Evolutionary conservation across 2,113 vertebrate species (phyloP), one percentile per base, ranked within the genome.

Genomic region (Tetrax tetrax): DNA sequence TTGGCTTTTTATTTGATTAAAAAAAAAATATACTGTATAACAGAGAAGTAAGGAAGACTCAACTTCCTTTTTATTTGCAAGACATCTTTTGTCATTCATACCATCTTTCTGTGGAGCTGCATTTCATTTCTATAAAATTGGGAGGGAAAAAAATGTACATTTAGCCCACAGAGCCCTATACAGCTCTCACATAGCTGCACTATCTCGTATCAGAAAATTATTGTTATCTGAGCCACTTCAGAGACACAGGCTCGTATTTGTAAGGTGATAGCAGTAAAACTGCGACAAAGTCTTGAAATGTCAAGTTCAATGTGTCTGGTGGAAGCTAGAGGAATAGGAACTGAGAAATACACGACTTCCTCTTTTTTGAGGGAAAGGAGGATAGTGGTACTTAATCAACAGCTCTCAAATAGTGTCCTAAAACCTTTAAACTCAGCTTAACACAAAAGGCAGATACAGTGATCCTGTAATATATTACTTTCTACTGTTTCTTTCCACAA

Each of bases 81-180:
- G 57, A 68, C 10, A 33, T 33, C 20, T 61, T 60, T 85, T 89
- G 33, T 65, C 23, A 63, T 61, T 75, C 15, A 8, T 53, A 43
- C 9, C 31, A 54, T 79, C 41, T 59, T 90, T 86, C 47, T 77
- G 31, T 35, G 31, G 35, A 90, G 23, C 22, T 65, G 63, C 33
- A 14, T 93, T 93, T 88, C 19, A 61, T 45, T 66, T 85, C 54
- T 85, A 5, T 53, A 53, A 87, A 87, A 76, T 17, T 37, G 4
- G 5, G 12, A 17, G 15, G 14, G 0, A 0, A 5, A 12, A 43
- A 54, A 13, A 25, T 22, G 7, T 60, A 15, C 14, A 14, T n/a
- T 53, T 38, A 37, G 4, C 19, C 12, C 43, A 24, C 23, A 93
- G 54, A 85, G 25, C 24, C 71, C 33, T 68, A 5, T 25, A 5